phyloP scores from a whole-genome alignment of 2,888 invertebrate species.

The Halictus quadricinctus region DNA sequence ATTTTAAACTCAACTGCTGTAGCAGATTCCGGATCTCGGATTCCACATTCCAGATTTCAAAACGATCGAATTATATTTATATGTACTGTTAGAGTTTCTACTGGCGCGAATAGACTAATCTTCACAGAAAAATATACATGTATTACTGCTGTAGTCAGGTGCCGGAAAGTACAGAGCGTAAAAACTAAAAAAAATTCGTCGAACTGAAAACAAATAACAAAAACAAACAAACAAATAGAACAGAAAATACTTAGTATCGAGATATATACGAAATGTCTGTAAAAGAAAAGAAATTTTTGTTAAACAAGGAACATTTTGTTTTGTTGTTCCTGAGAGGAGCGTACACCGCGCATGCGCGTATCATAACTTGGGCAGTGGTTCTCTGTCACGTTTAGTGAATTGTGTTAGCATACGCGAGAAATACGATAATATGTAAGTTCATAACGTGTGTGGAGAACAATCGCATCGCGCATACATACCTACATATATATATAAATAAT shows the following conservation, averaged over 20 bases:
- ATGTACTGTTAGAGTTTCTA: background rate
- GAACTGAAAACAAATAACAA: background rate
- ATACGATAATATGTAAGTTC: background rate
- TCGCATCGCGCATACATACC: background rate
- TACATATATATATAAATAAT: background rate
- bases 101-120: background rate
- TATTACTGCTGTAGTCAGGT: background rate
- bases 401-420: background rate
- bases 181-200: background rate
- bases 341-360: conserved; percentile 12
- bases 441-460: background rate
- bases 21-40: background rate
- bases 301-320: background rate
- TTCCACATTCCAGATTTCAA: background rate
- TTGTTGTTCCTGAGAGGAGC: background rate
- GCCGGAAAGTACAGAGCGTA: background rate
- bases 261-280: background rate
- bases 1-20: background rate
- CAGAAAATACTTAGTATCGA: background rate
- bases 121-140: background rate
- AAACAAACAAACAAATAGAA: background rate
- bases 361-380: conserved; percentile 4
- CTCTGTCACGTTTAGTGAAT: background rate
- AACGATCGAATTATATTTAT: background rate
- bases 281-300: background rate